Evolutionary conservation across 1,140 invertebrate genomes (phyloP), one percentile per base, ranked within the genome.

Genomic region (Heliconius hermathena): DNA sequence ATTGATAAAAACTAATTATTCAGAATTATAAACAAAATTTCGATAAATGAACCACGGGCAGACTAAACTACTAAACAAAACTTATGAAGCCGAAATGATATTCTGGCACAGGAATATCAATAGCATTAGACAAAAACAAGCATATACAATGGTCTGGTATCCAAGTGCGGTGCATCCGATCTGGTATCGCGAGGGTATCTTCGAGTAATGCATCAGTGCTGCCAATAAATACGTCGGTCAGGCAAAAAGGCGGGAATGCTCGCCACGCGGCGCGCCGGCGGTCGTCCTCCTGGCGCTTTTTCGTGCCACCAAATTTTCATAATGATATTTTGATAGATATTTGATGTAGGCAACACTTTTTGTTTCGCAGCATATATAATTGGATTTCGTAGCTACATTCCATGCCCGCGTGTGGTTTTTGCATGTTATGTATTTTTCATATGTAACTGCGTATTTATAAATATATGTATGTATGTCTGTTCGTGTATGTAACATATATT

Each of bases 201-300:
- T 74, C 76, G 85, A 81, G 81, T 85, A 84, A 81, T 84, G 83
- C 86, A 90, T 89, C 89, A 87, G 86, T 89, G 90, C 87, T 87
- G 70, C 86, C 89, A 89, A 91, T 93, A 93, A 93, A 93, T 91
- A 92, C 88, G 85, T 91, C 84, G 84, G 85, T 72, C 83, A 72
- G 82, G 81, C 84, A 91, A 91, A 93, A 93, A 93, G 88, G 87
- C 86, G 91, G 90, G 90, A 92, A 92, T 92, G 89, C 80, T 82
- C 83, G 82, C 81, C 81, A 81, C 81, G 79, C 81, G 82, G 84
- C 89, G 87, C 87, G 86, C 86, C 88, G 91, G 91, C 90, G 91
- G 91, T 93, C 90, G 86, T 79, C 83, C 79, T 85, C 81, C 80
- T 72, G 71, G 71, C 71, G 71, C 71, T 72, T 93, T 91, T 93